These are phyloP conservation scores for Ceriagrion tenellum DNA, from an alignment of 2,888 invertebrate species.

Conservation along the genomic window DNA sequence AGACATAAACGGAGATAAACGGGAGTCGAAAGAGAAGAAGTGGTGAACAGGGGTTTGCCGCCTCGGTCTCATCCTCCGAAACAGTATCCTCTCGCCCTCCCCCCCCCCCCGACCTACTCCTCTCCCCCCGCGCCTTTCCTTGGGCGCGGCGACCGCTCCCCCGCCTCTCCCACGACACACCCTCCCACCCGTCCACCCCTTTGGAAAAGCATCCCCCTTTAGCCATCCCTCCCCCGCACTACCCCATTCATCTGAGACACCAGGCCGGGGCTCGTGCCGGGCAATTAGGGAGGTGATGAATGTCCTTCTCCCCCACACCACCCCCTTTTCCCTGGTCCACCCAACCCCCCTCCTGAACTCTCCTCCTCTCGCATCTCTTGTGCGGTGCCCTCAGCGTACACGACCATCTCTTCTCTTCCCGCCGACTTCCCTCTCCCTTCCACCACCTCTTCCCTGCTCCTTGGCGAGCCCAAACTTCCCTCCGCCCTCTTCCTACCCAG, in stretches of 20 bases:
- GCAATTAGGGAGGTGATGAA: constrained; percentile 67
- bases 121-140: background rate
- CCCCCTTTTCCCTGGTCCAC: background rate
- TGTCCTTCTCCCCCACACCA: constrained; percentile 31
- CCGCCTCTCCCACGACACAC: background rate
- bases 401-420: background rate
- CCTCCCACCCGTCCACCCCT: background rate
- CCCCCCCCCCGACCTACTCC: background rate
- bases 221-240: background rate
- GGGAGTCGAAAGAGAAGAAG: constrained; percentile 56
- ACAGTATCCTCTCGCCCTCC: background rate
- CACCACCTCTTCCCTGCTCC: background rate
- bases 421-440: too few species aligned
- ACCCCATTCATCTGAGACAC: constrained; percentile 63
- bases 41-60: constrained; percentile 63
- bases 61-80: constrained; percentile 20
- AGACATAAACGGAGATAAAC: constrained; percentile 66
- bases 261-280: constrained; percentile 67
- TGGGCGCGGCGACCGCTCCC: background rate
- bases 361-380: background rate
- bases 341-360: background rate
- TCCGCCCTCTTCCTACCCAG: background rate
- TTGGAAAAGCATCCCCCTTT: constrained; percentile 29
- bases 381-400: background rate
- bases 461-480: background rate